Evolutionary conservation across 2,113 vertebrate species (phyloP).

Genomic region (Clarias magur): DNA sequence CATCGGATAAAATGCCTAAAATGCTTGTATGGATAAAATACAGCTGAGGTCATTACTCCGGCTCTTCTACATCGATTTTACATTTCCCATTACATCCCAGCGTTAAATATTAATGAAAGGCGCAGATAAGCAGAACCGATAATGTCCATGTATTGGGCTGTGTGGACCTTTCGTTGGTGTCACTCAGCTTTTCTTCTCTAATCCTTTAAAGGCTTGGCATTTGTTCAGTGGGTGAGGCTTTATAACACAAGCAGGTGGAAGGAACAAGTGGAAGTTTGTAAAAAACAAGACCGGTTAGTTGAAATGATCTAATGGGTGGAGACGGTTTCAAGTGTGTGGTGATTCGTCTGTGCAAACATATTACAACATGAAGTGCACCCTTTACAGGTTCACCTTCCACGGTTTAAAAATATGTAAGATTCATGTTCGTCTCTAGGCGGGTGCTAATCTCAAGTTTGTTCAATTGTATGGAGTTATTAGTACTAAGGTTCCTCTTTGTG

Average conservation of each 20-base stretch:
- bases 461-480: background rate
- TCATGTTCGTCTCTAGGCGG: background rate
- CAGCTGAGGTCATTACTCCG: background rate
- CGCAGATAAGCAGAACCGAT: background rate
- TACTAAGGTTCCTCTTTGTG: background rate
- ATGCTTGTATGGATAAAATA: background rate
- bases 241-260: background rate
- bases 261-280: background rate
- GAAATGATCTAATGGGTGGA: background rate
- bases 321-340: background rate
- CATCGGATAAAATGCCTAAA: background rate
- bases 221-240: background rate
- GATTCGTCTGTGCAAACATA: conserved; percentile 8
- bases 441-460: background rate
- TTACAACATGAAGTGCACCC: background rate
- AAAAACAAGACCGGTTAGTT: background rate
- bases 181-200: background rate
- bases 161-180: background rate
- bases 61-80: background rate
- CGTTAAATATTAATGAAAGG: conserved; percentile 30
- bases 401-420: background rate
- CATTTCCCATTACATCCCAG: background rate
- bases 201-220: background rate
- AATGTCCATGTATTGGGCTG: background rate
- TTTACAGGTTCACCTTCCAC: background rate